Base-by-base conservation (phyloP, 1,140 invertebrate species). In the Whitmania pigra region DNA sequence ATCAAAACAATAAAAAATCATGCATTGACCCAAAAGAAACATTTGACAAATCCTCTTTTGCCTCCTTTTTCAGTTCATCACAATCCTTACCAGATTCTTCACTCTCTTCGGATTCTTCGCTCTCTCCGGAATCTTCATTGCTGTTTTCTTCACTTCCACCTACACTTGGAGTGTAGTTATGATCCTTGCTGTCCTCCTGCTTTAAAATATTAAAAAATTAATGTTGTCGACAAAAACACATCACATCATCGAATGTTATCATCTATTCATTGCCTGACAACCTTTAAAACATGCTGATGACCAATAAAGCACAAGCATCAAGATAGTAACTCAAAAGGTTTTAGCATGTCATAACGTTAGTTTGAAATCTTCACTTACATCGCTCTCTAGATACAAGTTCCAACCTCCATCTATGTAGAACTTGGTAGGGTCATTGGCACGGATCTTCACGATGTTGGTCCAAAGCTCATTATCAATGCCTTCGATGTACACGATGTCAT, bases 391-490 rank as follows among this genome's bases (percentile, higher is more conserved):
- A 81, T 96, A 93, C 67, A 99, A 85, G 86, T 89, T 91, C 97
- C 97, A 99, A 11, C 97, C 97, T 63, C 96, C 96, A 78, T 89
- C 91, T 53, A 97, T 93, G 82, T 99, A 99, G 86, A 99, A 99
- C 0, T 91, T 93, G 80, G 97, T 93, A 0, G 94, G 94, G 84
- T 99, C 95, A 81, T 99, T 94, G 0, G 89, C 92, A 76, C 99
- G 99, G 0, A 95, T 99, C 83, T 99, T 99, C 96, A 99, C 99
- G 77, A 99, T 97, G 82, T 99, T 99, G 0, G 90, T 88, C 97
- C 97, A 99, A 84, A 99, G 99, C 71, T 99, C 86, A 31, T 92
- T 96, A 80, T 99, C 95, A 67, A 97, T 91, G 78, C 97, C 97
- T 83, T 99, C 96, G 0, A 94, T 93, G 80, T 98, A 99, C 53